Percentiles rank a stretch among this genome's conserved stretches.
Evolutionary conservation across 2,797 vertebrate genomes (phyloP).

Genomic region (Carcharodon carcharias): DNA sequence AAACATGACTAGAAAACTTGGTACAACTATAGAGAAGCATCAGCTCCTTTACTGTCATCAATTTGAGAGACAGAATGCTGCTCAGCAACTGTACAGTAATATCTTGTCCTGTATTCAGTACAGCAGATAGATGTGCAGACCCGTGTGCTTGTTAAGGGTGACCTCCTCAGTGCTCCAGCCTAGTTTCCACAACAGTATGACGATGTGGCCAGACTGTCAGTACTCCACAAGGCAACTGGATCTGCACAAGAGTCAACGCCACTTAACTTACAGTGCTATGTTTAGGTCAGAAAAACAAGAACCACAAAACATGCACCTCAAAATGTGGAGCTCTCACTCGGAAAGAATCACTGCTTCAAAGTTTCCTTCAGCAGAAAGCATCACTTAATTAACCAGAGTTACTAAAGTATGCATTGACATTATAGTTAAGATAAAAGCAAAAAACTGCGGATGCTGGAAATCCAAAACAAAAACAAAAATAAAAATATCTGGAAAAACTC

Average conservation of each 20-base stretch:
- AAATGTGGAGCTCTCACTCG: not conserved
- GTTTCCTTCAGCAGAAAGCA: not conserved
- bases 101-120: not conserved
- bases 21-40: not conserved
- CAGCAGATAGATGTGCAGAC: too few relatives aligned
- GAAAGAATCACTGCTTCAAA: not conserved
- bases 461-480: too few relatives aligned
- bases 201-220: not conserved
- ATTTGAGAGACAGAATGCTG: not conserved
- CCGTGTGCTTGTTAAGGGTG: not conserved
- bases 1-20: not conserved
- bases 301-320: not conserved
- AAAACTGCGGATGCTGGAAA: too few relatives aligned
- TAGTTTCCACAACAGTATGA: not conserved
- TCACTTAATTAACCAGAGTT: not conserved
- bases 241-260: not conserved
- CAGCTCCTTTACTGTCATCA: not conserved
- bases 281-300: not conserved
- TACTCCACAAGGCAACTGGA: not conserved
- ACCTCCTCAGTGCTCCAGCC: not conserved
- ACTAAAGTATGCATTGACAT: not conserved
- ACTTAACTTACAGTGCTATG: not conserved
- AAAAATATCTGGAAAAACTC: too few relatives aligned
- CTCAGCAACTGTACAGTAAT: not conserved
- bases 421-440: too few relatives aligned